Evolutionary conservation across 92 coral and sea anemone species (phyloP), one percentile per base, ranked within the genome.

Genomic region (Micromussa lordhowensis): DNA sequence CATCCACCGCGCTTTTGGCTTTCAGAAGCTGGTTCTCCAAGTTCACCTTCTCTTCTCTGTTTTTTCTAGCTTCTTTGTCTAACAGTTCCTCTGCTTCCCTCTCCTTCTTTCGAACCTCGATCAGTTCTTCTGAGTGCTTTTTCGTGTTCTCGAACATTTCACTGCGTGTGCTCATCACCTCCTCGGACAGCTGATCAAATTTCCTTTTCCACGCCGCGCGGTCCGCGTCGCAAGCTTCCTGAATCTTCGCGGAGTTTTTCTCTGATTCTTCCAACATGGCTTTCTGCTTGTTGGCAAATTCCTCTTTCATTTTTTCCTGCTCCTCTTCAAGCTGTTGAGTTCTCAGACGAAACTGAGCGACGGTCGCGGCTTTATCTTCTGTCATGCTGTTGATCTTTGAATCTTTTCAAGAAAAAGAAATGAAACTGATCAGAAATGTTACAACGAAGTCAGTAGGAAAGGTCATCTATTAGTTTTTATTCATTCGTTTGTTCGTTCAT

Each of bases 131-230:
- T 12, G 92, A 86, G 57, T 94, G 96, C 36, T 88, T 87, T 85
- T 95, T 93, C 61, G 94, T 81, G 28, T 88, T 88, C 72, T 94
- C 92, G 81, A 91, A 90, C 92, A 95, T 89, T 69, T 94, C 94
- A 28, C 89, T 86, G 74, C 95, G 82, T 28, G 94, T 58, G 29
- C 87, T 82, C 74, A 90, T 87, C 11, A 80, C 86, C 78, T 95
- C 95, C 59, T 92, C 93, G 8, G 87, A 89, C 5, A 92, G 86
- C 40, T 89, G 89, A 30, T 90, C 96, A 48, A 92, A 92, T 89
- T 94, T 95, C 54, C 79, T 86, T 51, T 91, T 95, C 98, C 98
- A 95, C 35, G 75, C 78, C 15, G 81, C 74, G 22, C 93, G 94
- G 18, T 95, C 98, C 18, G 85, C 68, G 30, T 92, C 95, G 58